phyloP scores from a whole-genome alignment of 2,113 vertebrate species.

The Dunckerocampus dactyliophorus region DNA sequence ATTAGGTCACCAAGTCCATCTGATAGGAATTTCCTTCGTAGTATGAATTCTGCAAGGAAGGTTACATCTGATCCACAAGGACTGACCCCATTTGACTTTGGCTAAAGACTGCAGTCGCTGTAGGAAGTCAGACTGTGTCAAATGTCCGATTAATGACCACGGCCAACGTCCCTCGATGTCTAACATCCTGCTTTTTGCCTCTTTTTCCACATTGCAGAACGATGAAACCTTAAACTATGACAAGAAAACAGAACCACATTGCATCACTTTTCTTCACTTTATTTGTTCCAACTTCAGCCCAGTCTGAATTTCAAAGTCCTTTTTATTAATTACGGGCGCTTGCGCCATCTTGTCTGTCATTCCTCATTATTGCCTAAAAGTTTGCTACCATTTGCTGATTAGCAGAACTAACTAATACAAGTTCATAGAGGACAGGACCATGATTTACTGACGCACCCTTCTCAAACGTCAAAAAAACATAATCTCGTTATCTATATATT shows the following conservation, averaged over 20 bases:
- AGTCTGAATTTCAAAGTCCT: conserved; percentile 20
- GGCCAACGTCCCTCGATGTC: neutral
- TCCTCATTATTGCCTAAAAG: neutral
- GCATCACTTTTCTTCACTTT: neutral
- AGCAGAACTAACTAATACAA: neutral
- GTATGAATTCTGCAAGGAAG: neutral
- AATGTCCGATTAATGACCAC: neutral
- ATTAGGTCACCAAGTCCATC: conserved; percentile 15
- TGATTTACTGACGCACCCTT: neutral
- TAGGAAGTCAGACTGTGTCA: neutral
- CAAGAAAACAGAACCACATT: neutral
- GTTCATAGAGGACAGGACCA: neutral
- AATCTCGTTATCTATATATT: no score
- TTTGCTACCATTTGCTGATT: neutral
- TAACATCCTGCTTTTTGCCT: neutral
- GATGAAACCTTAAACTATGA: neutral
- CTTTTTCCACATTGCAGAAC: conserved; percentile 7
- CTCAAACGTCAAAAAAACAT: no score
- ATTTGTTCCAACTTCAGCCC: conserved; percentile 2
- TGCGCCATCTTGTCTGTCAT: conserved; percentile 18
- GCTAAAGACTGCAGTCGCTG: neutral
- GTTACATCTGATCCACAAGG: neutral
- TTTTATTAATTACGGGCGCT: conserved; percentile 18
- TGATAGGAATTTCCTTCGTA: conserved; percentile 12
- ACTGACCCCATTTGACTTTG: neutral